Percentiles rank a stretch among this genome's conserved stretches.
phyloP scores from a whole-genome alignment of 2,113 vertebrate species.

The Origma solitaria region DNA sequence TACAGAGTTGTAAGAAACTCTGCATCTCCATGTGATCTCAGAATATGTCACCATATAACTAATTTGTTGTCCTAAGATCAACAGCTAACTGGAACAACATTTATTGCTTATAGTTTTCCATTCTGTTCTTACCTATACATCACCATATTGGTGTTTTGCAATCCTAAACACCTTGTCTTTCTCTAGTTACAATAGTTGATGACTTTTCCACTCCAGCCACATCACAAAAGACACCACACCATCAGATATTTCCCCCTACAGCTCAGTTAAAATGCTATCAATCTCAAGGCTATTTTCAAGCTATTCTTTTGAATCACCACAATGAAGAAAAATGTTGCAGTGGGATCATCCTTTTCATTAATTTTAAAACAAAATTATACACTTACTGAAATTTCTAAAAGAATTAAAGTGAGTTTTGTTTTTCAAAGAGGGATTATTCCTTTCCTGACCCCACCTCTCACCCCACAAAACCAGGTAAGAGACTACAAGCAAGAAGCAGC shows the following conservation, averaged over 20 bases:
- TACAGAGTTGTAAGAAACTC: neutral
- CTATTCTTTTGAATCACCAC: neutral
- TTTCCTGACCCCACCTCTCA: neutral
- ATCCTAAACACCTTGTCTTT: neutral
- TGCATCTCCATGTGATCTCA: neutral
- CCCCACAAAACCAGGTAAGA: neutral
- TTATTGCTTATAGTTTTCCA: neutral
- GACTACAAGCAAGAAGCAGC: neutral
- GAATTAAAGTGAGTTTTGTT: neutral
- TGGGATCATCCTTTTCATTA: neutral
- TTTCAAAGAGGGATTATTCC: too few species aligned
- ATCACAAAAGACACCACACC: neutral
- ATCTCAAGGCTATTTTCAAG: neutral
- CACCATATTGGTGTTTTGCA: neutral
- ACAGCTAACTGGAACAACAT: neutral
- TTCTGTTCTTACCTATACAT: neutral
- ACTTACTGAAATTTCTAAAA: neutral
- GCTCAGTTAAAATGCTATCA: neutral
- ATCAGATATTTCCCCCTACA: neutral
- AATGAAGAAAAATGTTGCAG: neutral
- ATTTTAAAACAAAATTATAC: neutral
- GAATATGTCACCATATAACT: too few species aligned
- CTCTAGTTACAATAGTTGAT: neutral
- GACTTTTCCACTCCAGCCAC: neutral
- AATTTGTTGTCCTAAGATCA: neutral